Evolutionary conservation across 2,797 vertebrate species (phyloP), one percentile per base, ranked within the genome.

Genomic region (Hypotaenidia okinawae): DNA sequence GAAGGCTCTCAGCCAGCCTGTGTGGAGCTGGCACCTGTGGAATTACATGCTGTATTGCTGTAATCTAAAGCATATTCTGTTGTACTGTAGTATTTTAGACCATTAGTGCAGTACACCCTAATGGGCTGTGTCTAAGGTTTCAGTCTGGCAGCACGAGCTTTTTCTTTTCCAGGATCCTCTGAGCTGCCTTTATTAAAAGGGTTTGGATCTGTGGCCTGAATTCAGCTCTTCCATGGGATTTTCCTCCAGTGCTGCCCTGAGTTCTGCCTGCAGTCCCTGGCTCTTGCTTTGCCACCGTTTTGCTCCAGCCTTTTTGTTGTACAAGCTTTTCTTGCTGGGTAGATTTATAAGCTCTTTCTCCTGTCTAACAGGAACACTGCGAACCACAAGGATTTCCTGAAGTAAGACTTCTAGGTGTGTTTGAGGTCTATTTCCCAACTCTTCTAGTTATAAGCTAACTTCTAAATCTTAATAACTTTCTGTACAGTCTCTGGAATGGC

Each of bases 361-460:
- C 52, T 85, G 84, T 89, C 78, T 39, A 84, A 91, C 72, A 94
- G 75, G 85, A 96, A 78, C 59, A 91, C 45, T 73, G 70, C 32
- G 58, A 95, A 79, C 79, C 81, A 45, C 77, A 72, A 74, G 52
- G 74, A 90, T 94, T 95, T 96, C 79, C 90, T 94, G 82, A 91
- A 80, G 75, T 61, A 62, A 89, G 85, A 45, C 78, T 87, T 77
- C 59, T 90, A 85, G 80, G 82, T 92, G 85, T 79, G 61, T 88
- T 91, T 91, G 73, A 87, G 54, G 54, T 80, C 63, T 73, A 5
- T 68, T 95, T 95, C 37, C 57, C 89, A 90, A 6, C 76, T 51
- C 4, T 57, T 84, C 89, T 90, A 81, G 82, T 86, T 78, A 68
- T 52, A 87, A 89, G 52, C 62, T 84, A 69, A 67, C 67, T 64